phyloP scores from a whole-genome alignment of 2,797 vertebrate species.

The Morelia viridis region DNA sequence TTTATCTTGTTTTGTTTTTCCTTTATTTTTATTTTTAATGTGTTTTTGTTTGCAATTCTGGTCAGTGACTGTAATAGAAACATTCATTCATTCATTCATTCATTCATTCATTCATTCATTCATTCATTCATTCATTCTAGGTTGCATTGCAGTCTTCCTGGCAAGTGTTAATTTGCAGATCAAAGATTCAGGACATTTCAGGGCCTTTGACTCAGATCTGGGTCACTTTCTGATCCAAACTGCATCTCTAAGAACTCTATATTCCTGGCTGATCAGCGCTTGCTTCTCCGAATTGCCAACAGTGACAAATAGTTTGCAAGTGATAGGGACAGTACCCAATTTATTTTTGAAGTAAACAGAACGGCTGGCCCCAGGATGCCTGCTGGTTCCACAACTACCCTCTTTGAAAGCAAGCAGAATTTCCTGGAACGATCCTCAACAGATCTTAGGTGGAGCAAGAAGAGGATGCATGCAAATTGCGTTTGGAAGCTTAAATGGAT shows the following conservation, averaged over 20 bases:
- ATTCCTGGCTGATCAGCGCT: neutral
- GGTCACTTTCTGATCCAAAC: neutral
- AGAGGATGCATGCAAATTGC: slow-evolving; percentile 9
- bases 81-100: too few species aligned
- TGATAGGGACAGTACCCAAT: too few species aligned
- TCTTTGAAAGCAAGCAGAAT: neutral
- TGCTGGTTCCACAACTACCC: neutral
- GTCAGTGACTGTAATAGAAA: too few species aligned
- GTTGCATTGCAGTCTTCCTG: neutral
- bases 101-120: too few species aligned
- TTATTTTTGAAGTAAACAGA: neutral
- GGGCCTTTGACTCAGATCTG: neutral
- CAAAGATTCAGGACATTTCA: neutral
- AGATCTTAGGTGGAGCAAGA: neutral
- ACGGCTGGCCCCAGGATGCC: neutral
- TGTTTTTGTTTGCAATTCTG: too few species aligned
- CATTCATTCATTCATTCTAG: too few species aligned
- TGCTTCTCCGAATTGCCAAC: neutral
- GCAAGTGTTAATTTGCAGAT: neutral
- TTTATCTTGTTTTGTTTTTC: too few species aligned
- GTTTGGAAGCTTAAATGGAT: slow-evolving; percentile 19
- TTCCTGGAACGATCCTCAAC: neutral
- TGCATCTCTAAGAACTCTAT: neutral
- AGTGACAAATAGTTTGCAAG: neutral
- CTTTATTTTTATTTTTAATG: too few species aligned